A percentile compares a stretch with the other conserved stretches of the same genome.
phyloP scores from a whole-genome alignment of 2,888 invertebrate species.

The Caenorhabditis drosophilae region DNA sequence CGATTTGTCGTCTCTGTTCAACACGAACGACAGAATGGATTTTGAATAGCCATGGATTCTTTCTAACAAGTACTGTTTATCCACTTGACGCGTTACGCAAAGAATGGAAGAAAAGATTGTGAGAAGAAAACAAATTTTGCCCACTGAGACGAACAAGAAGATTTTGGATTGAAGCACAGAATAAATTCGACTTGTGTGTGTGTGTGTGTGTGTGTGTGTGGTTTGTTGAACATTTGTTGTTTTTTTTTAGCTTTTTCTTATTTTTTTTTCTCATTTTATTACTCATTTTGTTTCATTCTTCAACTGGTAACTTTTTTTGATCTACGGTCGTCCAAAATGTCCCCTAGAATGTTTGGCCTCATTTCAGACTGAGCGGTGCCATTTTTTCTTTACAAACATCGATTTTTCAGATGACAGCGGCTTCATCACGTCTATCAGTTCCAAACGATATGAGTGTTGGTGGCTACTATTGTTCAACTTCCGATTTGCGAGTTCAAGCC shows the following conservation, averaged over 20 bases:
- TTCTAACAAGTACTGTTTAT: background rate
- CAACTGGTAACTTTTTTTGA: background rate
- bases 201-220: background rate
- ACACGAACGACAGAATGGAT: too few species aligned
- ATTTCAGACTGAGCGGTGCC: too few species aligned
- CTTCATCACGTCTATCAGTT: conserved; percentile 31
- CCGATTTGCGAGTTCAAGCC: conserved; percentile 15
- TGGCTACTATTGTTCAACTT: conserved; percentile 22
- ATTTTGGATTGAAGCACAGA: too few species aligned
- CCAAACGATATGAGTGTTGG: conserved; percentile 32
- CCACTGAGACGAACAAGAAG: conserved; percentile 1
- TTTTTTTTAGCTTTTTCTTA: background rate
- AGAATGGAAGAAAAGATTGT: background rate
- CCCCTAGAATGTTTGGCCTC: too few species aligned
- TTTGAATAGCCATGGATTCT: too few species aligned
- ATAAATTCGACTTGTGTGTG: too few species aligned
- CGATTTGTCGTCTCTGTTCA: too few species aligned
- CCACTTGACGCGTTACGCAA: conserved; percentile 28
- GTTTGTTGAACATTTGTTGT: background rate
- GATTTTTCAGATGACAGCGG: conserved; percentile 28
- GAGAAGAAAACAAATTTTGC: conserved; percentile 3
- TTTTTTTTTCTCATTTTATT: background rate
- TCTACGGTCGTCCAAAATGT: too few species aligned
- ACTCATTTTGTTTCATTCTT: background rate
- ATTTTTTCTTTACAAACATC: too few species aligned